phyloP scores from a whole-genome alignment of 53 echinoderm and acorn worm species.

The Luidia sarsii region DNA sequence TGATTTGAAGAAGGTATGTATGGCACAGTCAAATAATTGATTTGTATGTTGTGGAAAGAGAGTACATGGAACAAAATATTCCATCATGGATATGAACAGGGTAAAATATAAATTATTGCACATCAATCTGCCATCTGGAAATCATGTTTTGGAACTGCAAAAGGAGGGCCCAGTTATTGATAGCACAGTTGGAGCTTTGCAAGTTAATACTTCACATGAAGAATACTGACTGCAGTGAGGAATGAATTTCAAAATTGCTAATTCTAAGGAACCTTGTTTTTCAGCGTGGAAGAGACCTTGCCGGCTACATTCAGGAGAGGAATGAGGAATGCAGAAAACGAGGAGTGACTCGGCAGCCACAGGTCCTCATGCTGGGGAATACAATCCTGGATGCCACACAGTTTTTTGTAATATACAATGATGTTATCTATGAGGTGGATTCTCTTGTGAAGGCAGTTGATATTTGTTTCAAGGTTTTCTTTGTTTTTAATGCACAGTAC shows the following conservation, averaged over 20 bases:
- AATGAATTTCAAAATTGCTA: not conserved
- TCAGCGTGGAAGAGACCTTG: not conserved
- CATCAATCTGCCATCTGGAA: no score
- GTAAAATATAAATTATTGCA: no score
- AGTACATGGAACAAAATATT: no score
- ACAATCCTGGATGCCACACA: constrained; percentile 6
- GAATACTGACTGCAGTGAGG: not conserved
- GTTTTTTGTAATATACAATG: constrained; percentile 14
- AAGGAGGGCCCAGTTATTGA: no score
- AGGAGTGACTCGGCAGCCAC: constrained; percentile 1
- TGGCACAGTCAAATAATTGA: no score
- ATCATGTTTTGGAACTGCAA: no score
- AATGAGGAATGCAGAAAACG: not conserved
- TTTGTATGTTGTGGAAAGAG: no score
- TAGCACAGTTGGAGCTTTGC: no score
- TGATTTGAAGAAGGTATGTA: constrained; percentile 8
- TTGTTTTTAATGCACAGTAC: constrained; percentile 2
- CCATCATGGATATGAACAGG: no score
- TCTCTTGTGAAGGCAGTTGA: constrained; percentile 24
- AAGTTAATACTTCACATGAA: not conserved
- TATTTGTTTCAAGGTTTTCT: constrained; percentile 17
- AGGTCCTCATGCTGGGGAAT: not conserved
- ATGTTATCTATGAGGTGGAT: constrained; percentile 15
- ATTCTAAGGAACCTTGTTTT: not conserved
- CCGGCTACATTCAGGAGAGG: not conserved